Evolutionary conservation across 1,140 invertebrate species (phyloP).

Genomic region (Mizuhopecten yessoensis): DNA sequence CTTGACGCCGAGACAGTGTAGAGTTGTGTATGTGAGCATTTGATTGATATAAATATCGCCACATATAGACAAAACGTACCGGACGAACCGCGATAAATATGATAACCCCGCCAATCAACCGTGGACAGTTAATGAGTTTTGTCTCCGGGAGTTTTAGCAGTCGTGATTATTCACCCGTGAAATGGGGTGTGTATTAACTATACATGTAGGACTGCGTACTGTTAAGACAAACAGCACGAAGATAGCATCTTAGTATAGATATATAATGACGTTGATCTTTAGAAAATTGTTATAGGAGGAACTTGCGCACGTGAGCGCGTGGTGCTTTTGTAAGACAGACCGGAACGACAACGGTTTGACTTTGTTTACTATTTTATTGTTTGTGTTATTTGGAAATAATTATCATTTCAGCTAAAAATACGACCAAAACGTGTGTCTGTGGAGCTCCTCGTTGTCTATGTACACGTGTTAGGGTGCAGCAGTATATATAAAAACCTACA

Average conservation of each 20-base stretch:
- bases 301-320: not conserved
- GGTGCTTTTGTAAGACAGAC: not conserved
- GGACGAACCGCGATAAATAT: slow-evolving; percentile 11
- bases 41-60: not conserved
- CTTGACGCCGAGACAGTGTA: not conserved
- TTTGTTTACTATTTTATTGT: not conserved
- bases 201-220: not conserved
- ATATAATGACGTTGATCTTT: not conserved
- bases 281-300: slow-evolving; percentile 32
- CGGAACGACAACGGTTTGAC: slow-evolving; percentile 19
- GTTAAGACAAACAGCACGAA: not conserved
- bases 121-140: slow-evolving; percentile 8
- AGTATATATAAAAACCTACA: not conserved
- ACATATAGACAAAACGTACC: not conserved
- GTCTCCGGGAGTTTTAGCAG: not conserved
- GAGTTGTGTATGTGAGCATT: not conserved
- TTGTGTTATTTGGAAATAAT: not conserved
- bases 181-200: slow-evolving; percentile 2
- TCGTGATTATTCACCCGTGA: not conserved
- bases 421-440: not conserved
- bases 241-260: not conserved
- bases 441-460: too few species aligned
- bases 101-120: slow-evolving; percentile 13
- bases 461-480: not conserved
- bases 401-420: slow-evolving; percentile 27